Conservation (phyloP, 2,888 invertebrate species). For the Callyntrura guangdongensis region DNA sequence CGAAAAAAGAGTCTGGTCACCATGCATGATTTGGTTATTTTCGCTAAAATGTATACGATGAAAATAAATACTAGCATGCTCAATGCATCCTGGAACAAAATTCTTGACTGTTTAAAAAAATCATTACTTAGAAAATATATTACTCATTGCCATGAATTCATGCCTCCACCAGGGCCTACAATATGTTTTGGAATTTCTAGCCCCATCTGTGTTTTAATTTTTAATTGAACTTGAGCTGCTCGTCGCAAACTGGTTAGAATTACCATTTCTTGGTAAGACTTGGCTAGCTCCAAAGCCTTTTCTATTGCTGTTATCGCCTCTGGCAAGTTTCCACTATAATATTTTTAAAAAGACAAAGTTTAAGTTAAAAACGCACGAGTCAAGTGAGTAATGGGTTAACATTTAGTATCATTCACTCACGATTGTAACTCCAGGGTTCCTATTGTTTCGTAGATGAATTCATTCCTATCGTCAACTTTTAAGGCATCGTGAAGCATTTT, state of each 20-base stretch:
- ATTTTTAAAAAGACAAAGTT: no score
- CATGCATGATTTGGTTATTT: not conserved
- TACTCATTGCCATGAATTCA: conserved; percentile 57
- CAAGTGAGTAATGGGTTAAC: no score
- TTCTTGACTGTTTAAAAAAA: conserved; percentile 5
- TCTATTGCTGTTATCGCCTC: conserved; percentile 95
- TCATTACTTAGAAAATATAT: not conserved
- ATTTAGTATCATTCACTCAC: no score
- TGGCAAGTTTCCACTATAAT: conserved; percentile 93
- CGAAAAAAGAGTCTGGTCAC: conserved; percentile 33
- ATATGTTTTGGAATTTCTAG: conserved; percentile 81
- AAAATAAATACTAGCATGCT: conserved; percentile 40
- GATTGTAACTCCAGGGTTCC: conserved; percentile 98
- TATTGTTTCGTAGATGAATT: conserved; percentile 97
- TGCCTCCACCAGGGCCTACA: conserved; percentile 58
- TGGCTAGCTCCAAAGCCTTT: conserved; percentile 94
- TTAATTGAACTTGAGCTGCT: conserved; percentile 95
- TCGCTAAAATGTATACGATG: conserved; percentile 41
- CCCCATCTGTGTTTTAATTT: conserved; percentile 92
- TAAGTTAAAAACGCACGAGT: no score
- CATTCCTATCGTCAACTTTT: conserved; percentile 95
- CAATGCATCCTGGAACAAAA: not conserved
- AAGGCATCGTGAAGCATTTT: conserved; percentile 93
- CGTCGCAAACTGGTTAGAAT: conserved; percentile 96
- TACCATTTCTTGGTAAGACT: conserved; percentile 95